Conservation (phyloP, 2,888 invertebrate species). For the Schrankia costaestrigalis region DNA sequence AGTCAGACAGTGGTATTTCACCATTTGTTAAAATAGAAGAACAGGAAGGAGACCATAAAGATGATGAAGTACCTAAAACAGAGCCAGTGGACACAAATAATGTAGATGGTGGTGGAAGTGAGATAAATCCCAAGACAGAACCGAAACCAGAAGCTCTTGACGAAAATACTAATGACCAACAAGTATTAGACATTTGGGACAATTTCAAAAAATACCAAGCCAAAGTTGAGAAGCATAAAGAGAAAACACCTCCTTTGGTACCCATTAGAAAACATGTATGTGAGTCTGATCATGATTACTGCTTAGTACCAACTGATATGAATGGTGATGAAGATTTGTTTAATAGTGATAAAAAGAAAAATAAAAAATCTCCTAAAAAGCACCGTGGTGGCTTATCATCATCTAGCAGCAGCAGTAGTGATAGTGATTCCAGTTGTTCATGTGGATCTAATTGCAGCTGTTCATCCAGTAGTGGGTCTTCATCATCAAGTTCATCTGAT, state of each 20-base stretch:
- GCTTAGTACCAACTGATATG: constrained; percentile 73
- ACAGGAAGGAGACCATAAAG: constrained; percentile 34
- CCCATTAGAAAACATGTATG: constrained; percentile 79
- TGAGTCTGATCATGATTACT: constrained; percentile 89
- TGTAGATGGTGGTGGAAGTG: constrained; percentile 19
- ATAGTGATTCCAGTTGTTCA: constrained; percentile 87
- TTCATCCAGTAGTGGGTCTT: constrained; percentile 85
- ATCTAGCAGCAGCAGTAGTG: constrained; percentile 88
- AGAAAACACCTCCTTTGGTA: constrained; percentile 69
- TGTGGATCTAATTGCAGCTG: constrained; percentile 93
- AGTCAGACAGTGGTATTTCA: constrained; percentile 69
- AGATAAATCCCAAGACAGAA: constrained; percentile 35
- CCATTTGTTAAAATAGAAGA: constrained; percentile 47
- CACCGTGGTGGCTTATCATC: constrained; percentile 80
- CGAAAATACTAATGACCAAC: constrained; percentile 78
- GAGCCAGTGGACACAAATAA: constrained; percentile 23
- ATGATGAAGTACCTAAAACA: constrained; percentile 27
- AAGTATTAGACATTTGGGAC: constrained; percentile 87
- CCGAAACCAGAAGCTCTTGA: constrained; percentile 55
- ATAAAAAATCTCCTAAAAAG: constrained; percentile 74
- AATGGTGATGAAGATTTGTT: constrained; percentile 71
- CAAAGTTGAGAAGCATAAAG: constrained; percentile 81
- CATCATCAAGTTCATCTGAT: constrained; percentile 81
- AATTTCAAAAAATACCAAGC: constrained; percentile 88
- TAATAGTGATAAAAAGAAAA: constrained; percentile 68